A percentile compares a stretch with the other conserved stretches of the same genome.
Conservation (phyloP, 2,888 invertebrate species). For the Ecliptopera silaceata region DNA sequence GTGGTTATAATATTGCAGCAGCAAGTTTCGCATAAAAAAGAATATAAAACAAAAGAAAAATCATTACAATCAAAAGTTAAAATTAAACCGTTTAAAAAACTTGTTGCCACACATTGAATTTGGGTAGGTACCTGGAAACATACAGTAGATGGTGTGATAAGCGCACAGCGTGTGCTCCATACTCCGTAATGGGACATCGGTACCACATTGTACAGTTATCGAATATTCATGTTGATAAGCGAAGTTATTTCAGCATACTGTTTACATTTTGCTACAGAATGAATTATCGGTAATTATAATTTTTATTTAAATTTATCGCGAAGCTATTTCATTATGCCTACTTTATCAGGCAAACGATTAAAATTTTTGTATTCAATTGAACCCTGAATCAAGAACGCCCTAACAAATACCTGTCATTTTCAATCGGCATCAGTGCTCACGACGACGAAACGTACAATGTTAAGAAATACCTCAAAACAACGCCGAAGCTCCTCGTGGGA, state of each 20-base stretch:
- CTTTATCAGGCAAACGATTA: conserved; percentile 5
- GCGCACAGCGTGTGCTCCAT: conserved; percentile 56
- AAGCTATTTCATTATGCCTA: conserved; percentile 5
- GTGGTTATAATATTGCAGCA: conserved; percentile 53
- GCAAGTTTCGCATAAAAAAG: conserved; percentile 44
- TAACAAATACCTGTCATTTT: conserved; percentile 77
- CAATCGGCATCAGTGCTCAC: conserved; percentile 58
- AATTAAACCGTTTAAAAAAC: conserved; percentile 37
- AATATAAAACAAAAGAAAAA: conserved; percentile 7
- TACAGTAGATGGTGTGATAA: conserved; percentile 73
- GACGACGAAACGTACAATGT: conserved; percentile 63
- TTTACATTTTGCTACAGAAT: background rate
- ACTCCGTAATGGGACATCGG: conserved; percentile 48
- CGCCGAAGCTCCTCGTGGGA: conserved; percentile 58
- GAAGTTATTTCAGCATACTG: conserved; percentile 3
- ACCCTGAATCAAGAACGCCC: conserved; percentile 44
- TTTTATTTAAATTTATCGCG: background rate
- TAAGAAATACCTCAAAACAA: conserved; percentile 74
- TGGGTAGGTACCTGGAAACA: conserved; percentile 79
- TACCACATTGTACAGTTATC: conserved; percentile 1
- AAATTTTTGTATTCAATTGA: conserved; percentile 18
- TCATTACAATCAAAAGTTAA: background rate
- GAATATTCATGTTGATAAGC: conserved; percentile 1
- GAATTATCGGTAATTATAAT: background rate
- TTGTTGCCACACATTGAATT: conserved; percentile 61